These are phyloP conservation scores for Ommatoiulus sabulosus DNA, from an alignment of 2,888 invertebrate genomes.

Conservation along the genomic window DNA sequence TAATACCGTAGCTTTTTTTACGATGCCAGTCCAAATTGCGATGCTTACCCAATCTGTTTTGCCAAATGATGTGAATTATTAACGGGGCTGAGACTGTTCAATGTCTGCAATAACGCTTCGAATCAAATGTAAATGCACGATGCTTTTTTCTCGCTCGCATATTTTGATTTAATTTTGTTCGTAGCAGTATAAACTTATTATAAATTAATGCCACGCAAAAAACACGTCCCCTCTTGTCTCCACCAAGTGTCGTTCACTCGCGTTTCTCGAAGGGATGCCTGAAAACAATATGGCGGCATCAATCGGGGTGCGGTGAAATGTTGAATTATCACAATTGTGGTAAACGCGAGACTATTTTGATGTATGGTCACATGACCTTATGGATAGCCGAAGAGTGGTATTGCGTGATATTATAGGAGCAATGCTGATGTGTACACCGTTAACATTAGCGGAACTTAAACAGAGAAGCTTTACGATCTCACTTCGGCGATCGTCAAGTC, in stretches of 20 bases:
- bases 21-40: slow-evolving; percentile 18
- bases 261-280: neutral
- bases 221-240: neutral
- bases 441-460: too few relatives aligned
- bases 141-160: neutral
- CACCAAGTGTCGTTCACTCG: slow-evolving; percentile 16
- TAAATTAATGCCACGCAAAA: slow-evolving; percentile 24
- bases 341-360: too few relatives aligned
- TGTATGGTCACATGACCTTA: too few relatives aligned
- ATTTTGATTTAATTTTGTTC: slow-evolving; percentile 24
- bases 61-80: slow-evolving; percentile 34
- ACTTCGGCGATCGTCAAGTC: too few relatives aligned
- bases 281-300: neutral
- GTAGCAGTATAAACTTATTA: slow-evolving; percentile 17
- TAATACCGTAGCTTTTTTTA: neutral
- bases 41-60: slow-evolving; percentile 34
- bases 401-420: too few relatives aligned
- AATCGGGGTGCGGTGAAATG: too few relatives aligned
- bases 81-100: neutral
- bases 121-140: slow-evolving; percentile 17
- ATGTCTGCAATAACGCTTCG: neutral
- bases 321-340: too few relatives aligned
- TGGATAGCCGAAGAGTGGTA: too few relatives aligned
- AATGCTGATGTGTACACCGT: too few relatives aligned
- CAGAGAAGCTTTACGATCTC: too few relatives aligned